Percentiles rank a stretch among this genome's conserved stretches.
These are phyloP conservation scores for Gerris lacustris DNA, from an alignment of 2,888 invertebrate species.

Conservation along the genomic window DNA sequence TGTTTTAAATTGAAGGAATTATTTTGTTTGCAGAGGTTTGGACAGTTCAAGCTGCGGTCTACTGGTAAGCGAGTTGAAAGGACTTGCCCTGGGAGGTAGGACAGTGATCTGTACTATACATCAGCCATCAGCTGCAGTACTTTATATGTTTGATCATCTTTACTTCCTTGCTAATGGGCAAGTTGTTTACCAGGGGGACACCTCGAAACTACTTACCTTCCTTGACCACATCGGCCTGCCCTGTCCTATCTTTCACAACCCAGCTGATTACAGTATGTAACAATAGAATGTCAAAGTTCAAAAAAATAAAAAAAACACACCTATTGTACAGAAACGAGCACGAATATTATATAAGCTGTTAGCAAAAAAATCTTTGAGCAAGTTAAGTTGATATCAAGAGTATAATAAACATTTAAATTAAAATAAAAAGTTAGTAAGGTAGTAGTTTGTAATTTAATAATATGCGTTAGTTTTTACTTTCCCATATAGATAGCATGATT, in stretches of 20 bases:
- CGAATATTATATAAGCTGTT: not conserved
- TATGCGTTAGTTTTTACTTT: no score
- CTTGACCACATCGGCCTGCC: slow-evolving; percentile 41
- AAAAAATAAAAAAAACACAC: no score
- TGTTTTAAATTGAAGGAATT: no score
- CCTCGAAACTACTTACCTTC: slow-evolving; percentile 42
- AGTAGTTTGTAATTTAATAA: no score
- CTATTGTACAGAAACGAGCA: not conserved
- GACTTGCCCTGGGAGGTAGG: slow-evolving; percentile 42
- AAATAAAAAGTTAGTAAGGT: no score
- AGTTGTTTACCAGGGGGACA: slow-evolving; percentile 45
- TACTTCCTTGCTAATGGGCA: slow-evolving; percentile 46
- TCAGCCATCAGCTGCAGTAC: slow-evolving; percentile 47
- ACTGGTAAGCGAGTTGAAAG: slow-evolving; percentile 42
- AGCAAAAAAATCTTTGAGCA: no score
- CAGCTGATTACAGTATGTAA: slow-evolving; percentile 46
- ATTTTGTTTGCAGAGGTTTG: slow-evolving; percentile 37
- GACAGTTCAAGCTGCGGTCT: slow-evolving; percentile 45
- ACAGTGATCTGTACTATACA: slow-evolving; percentile 49
- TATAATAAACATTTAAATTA: no score
- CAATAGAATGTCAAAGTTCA: no score
- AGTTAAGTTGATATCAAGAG: no score
- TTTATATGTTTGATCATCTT: slow-evolving; percentile 46
- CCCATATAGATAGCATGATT: no score
- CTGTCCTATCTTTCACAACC: slow-evolving; percentile 49